Percentiles rank a stretch among this genome's conserved stretches.
Conservation (phyloP, 1,140 invertebrate genomes). For the Paraescarpia echinospica region DNA sequence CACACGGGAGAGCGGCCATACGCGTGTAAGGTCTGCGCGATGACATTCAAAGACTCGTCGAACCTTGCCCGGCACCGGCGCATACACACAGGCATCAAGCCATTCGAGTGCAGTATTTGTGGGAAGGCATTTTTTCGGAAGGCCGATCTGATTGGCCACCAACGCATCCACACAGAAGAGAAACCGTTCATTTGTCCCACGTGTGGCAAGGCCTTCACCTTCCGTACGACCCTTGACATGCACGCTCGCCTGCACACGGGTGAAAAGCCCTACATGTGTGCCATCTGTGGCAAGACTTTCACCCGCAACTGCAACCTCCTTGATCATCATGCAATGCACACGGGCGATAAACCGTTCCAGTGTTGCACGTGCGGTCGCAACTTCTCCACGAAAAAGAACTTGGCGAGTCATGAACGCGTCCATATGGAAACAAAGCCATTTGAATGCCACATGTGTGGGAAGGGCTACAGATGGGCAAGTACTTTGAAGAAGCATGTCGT, state of each 20-base stretch:
- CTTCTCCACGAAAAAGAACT: slow-evolving; percentile 57
- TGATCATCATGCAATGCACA: slow-evolving; percentile 92
- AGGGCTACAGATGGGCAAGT: background rate
- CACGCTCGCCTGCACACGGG: slow-evolving; percentile 67
- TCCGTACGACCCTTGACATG: slow-evolving; percentile 65
- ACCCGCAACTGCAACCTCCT: slow-evolving; percentile 92
- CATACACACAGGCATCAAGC: slow-evolving; percentile 79
- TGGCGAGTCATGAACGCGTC: slow-evolving; percentile 58
- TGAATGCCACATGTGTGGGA: slow-evolving; percentile 20
- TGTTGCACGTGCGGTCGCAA: slow-evolving; percentile 58
- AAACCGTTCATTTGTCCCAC: slow-evolving; percentile 34
- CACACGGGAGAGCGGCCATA: slow-evolving; percentile 97
- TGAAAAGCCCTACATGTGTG: slow-evolving; percentile 80
- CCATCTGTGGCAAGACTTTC: slow-evolving; percentile 87
- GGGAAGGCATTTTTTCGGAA: slow-evolving; percentile 93
- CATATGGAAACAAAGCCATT: slow-evolving; percentile 55
- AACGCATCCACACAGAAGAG: slow-evolving; percentile 7
- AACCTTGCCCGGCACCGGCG: slow-evolving; percentile 52
- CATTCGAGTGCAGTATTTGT: slow-evolving; percentile 93
- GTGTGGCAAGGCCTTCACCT: slow-evolving; percentile 60
- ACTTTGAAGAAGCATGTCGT: background rate
- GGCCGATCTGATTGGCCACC: slow-evolving; percentile 80
- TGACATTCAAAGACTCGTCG: slow-evolving; percentile 73
- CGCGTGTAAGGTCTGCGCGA: slow-evolving; percentile 95
- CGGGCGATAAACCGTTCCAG: slow-evolving; percentile 53